Conservation (phyloP, 1,140 invertebrate genomes). For the Rhyzopertha dominica region DNA sequence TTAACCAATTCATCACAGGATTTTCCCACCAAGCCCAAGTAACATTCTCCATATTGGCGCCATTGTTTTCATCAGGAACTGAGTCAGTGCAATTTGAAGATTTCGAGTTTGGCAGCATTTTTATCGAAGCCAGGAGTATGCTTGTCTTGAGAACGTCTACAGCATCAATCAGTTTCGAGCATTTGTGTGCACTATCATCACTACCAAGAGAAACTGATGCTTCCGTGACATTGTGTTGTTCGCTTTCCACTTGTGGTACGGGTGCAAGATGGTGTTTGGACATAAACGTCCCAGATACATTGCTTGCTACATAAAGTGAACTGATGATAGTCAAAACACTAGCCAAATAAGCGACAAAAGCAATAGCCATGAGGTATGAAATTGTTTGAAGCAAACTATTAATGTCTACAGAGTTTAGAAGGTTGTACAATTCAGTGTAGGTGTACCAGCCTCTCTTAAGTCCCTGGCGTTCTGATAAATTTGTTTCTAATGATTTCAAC, state of each 20-base stretch:
- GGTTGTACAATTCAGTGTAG: constrained; percentile 70
- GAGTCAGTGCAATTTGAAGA: not conserved
- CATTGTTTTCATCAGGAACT: constrained; percentile 2
- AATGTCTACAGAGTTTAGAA: constrained; percentile 54
- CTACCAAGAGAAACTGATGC: too few species aligned
- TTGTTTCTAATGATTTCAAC: constrained; percentile 61
- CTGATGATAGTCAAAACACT: constrained; percentile 66
- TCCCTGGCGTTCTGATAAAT: constrained; percentile 67
- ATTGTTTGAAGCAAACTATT: constrained; percentile 52
- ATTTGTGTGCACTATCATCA: too few species aligned
- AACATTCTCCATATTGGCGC: constrained; percentile 14
- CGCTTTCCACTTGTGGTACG: too few species aligned
- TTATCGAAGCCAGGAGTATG: constrained; percentile 38
- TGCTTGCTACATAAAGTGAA: constrained; percentile 60
- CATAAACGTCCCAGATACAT: constrained; percentile 50
- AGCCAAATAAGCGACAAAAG: constrained; percentile 66
- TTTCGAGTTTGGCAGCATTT: constrained; percentile 9
- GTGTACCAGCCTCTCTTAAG: constrained; percentile 71
- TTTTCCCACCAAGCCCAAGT: constrained; percentile 50
- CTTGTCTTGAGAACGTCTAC: constrained; percentile 38
- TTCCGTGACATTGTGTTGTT: too few species aligned
- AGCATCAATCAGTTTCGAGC: constrained; percentile 22
- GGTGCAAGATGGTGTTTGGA: too few species aligned
- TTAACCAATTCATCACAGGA: constrained; percentile 48
- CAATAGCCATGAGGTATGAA: constrained; percentile 58